Evolutionary conservation across 2,888 invertebrate genomes (phyloP).

Genomic region (Lycaena phlaeas): DNA sequence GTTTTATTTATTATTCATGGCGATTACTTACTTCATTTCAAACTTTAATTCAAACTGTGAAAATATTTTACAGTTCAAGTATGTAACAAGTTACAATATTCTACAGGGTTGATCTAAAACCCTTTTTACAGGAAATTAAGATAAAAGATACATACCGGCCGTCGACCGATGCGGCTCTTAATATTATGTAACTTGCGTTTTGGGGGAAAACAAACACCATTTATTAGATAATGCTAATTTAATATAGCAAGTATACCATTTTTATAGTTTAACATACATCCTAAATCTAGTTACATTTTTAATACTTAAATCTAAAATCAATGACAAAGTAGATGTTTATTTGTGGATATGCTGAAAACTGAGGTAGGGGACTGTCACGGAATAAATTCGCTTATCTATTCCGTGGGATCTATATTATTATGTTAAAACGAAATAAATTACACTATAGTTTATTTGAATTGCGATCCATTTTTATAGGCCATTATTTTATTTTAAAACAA

Average conservation of each 20-base stretch:
- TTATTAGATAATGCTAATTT: conserved; percentile 54
- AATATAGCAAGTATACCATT: conserved; percentile 54
- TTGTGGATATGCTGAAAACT: conserved; percentile 40
- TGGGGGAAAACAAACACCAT: conserved; percentile 17
- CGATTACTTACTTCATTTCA: too few species aligned
- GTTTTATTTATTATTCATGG: too few species aligned
- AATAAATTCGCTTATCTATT: conserved; percentile 10
- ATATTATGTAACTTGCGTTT: too few species aligned
- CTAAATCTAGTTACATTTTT: conserved; percentile 32
- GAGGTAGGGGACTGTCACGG: conserved; percentile 32
- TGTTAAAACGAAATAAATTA: neutral
- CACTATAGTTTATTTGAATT: neutral
- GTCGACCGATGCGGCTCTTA: too few species aligned
- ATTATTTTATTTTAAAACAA: neutral
- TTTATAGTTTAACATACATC: conserved; percentile 43
- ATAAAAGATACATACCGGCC: too few species aligned
- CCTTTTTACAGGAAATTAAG: too few species aligned
- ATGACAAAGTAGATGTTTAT: neutral
- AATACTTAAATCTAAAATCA: neutral
- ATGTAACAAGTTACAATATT: too few species aligned
- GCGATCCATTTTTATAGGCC: conserved; percentile 2
- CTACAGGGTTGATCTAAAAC: too few species aligned
- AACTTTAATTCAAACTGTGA: too few species aligned
- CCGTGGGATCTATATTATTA: too few species aligned
- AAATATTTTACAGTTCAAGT: too few species aligned